Evolutionary conservation across 2,888 invertebrate species (phyloP).

Genomic region (Apomyelois bistriatella): DNA sequence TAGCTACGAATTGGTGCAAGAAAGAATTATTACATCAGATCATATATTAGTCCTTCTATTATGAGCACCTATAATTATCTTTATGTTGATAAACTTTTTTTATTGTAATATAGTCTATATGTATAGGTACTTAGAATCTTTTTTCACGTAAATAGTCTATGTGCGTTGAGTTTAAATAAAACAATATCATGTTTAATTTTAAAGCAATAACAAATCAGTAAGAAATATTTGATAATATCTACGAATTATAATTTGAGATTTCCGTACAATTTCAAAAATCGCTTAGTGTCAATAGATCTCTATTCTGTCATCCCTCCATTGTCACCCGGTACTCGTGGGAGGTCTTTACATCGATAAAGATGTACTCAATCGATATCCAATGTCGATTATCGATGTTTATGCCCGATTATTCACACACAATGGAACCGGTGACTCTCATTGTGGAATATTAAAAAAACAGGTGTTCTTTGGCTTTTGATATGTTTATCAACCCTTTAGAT

Average conservation of each 20-base stretch:
- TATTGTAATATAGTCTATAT: too few relatives aligned
- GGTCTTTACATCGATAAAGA: conserved; percentile 61
- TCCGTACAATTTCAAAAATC: conserved; percentile 18
- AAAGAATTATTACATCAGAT: too few relatives aligned
- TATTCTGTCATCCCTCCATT: conserved; percentile 28
- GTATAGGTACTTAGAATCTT: too few relatives aligned
- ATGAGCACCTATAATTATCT: too few relatives aligned
- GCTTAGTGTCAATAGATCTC: conserved; percentile 26
- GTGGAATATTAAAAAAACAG: conserved; percentile 60
- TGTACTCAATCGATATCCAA: conserved; percentile 53
- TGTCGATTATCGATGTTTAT: conserved; percentile 68
- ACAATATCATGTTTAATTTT: too few relatives aligned
- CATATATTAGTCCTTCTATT: too few relatives aligned
- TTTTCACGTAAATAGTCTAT: too few relatives aligned
- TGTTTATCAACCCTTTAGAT: conserved; percentile 75
- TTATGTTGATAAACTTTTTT: too few relatives aligned
- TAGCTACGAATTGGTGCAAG: too few relatives aligned
- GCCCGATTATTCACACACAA: conserved; percentile 63
- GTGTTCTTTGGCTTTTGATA: conserved; percentile 69
- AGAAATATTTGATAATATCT: not conserved
- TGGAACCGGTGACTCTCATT: conserved; percentile 50
- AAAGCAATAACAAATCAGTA: not conserved
- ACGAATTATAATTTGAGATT: not conserved
- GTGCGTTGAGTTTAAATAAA: too few relatives aligned
- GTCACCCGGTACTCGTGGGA: conserved; percentile 48